Conservation (phyloP, 2,888 invertebrate genomes). For the Conistra vaccinii region DNA sequence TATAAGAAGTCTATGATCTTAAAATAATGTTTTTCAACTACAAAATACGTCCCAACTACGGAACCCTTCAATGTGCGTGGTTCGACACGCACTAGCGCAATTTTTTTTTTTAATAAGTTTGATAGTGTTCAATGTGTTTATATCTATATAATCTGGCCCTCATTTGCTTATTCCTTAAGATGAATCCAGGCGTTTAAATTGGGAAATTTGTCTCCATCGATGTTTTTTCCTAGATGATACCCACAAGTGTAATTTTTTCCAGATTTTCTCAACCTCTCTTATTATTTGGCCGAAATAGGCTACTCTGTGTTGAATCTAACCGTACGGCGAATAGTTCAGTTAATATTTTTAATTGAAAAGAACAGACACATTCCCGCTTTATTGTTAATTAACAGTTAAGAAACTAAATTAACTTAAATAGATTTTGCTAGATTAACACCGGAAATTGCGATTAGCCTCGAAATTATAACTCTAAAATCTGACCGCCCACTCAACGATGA, state of each 20-base stretch:
- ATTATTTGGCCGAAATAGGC: too few species aligned
- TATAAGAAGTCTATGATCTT: too few species aligned
- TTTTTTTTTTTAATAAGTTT: too few species aligned
- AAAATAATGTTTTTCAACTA: too few species aligned
- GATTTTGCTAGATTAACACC: slow-evolving; percentile 41
- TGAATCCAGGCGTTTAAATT: not conserved
- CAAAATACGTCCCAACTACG: too few species aligned
- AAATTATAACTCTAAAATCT: slow-evolving; percentile 45
- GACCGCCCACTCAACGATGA: slow-evolving; percentile 64
- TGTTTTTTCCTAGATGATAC: not conserved
- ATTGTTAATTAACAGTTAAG: slow-evolving; percentile 4
- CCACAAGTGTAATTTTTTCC: not conserved
- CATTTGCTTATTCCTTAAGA: not conserved
- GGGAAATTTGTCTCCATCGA: not conserved
- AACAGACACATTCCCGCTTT: not conserved
- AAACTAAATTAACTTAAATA: slow-evolving; percentile 10
- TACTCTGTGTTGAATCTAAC: not conserved
- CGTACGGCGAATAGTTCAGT: too few species aligned
- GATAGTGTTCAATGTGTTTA: not conserved
- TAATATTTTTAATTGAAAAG: not conserved
- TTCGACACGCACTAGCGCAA: too few species aligned
- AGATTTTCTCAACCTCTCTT: not conserved
- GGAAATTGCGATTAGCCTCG: slow-evolving; percentile 66
- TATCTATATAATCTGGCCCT: not conserved
- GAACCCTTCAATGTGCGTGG: too few species aligned